Evolutionary conservation across 2,888 invertebrate species (phyloP).

Genomic region (Adelognathus sp.): DNA sequence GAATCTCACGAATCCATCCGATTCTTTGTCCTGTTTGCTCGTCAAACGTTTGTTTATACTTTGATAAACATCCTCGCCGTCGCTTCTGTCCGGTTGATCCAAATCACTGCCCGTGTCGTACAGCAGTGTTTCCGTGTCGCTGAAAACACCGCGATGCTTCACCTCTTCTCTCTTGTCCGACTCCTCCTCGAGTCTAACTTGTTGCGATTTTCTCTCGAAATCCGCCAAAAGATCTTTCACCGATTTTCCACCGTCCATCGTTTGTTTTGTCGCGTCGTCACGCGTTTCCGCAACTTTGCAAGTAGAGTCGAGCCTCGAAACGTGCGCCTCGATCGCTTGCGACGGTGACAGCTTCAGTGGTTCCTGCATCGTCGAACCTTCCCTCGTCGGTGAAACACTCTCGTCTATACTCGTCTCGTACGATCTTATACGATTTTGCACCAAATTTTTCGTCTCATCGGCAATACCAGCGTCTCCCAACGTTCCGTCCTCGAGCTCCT

Average conservation of each 20-base stretch:
- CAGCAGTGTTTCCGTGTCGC: conserved; percentile 81
- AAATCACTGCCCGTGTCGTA: conserved; percentile 81
- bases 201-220: conserved; percentile 80
- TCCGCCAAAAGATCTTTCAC: conserved; percentile 81
- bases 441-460: conserved; percentile 67
- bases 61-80: conserved; percentile 65
- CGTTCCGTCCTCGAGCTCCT: conserved; percentile 65
- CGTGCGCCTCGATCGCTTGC: conserved; percentile 79
- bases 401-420: conserved; percentile 72
- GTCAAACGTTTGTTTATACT: conserved; percentile 52
- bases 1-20: conserved; percentile 72
- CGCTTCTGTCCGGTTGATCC: conserved; percentile 72
- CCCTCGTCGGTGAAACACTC: conserved; percentile 65
- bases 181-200: conserved; percentile 69
- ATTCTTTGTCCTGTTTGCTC: conserved; percentile 64
- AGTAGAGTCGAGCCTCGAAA: conserved; percentile 73
- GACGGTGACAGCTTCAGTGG: conserved; percentile 78
- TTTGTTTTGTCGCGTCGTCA: conserved; percentile 55
- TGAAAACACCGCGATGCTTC: conserved; percentile 79
- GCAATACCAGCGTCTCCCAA: conserved; percentile 59
- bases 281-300: conserved; percentile 56
- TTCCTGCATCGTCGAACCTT: conserved; percentile 78
- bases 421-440: conserved; percentile 75
- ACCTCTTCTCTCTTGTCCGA: conserved; percentile 73
- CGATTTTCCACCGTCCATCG: conserved; percentile 75